phyloP scores from a whole-genome alignment of 2,888 invertebrate species.

The Auanema freiburgensis region DNA sequence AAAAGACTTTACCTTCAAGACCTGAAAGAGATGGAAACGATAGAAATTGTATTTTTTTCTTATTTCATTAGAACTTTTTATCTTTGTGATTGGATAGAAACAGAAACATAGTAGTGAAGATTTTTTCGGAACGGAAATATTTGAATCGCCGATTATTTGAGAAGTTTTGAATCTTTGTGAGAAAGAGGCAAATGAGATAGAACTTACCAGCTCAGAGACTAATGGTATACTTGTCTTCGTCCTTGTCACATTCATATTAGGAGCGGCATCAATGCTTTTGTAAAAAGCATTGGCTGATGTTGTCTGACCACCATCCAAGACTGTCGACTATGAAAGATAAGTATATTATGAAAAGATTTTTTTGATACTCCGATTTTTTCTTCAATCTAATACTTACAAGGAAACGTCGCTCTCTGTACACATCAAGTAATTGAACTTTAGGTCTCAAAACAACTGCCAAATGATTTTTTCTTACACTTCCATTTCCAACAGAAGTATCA shows the following conservation, averaged over 20 bases:
- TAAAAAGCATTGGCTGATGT: conserved; percentile 97
- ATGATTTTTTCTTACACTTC: not conserved
- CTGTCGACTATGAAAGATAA: conserved; percentile 50
- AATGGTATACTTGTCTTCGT: conserved; percentile 94
- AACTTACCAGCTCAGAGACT: conserved; percentile 96
- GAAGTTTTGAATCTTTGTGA: too few species aligned
- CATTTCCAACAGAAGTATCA: not conserved
- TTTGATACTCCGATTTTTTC: conserved; percentile 3
- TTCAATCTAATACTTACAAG: conserved; percentile 6
- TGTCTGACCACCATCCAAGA: conserved; percentile 68
- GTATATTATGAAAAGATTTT: not conserved
- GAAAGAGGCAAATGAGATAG: not conserved
- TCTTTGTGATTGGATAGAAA: too few species aligned
- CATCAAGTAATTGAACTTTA: conserved; percentile 32
- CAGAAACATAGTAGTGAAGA: too few species aligned
- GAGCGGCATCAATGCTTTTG: conserved; percentile 99
- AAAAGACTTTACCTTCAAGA: conserved; percentile 19
- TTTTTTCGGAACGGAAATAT: not conserved
- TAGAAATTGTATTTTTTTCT: not conserved
- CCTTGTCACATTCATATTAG: conserved; percentile 83
- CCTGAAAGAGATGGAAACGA: conserved; percentile 17
- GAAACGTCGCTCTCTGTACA: conserved; percentile 30
- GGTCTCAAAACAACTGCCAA: not conserved
- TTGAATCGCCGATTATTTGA: too few species aligned
- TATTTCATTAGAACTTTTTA: too few species aligned